These are phyloP conservation scores for Imbricaverruca yamaguchii DNA, from an alignment of 2,888 invertebrate genomes.

Conservation along the genomic window DNA sequence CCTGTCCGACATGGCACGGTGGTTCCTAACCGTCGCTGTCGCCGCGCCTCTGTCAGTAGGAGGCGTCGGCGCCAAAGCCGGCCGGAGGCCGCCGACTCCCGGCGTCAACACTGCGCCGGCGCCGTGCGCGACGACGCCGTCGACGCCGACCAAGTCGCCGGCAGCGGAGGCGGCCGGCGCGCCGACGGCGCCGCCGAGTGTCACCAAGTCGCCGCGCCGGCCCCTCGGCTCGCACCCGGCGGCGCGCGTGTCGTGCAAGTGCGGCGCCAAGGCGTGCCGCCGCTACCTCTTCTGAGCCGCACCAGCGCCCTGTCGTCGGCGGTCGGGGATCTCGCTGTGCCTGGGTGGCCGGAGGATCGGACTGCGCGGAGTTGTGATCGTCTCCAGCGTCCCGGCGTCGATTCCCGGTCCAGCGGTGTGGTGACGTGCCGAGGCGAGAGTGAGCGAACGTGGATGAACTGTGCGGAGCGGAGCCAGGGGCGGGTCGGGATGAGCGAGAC, in stretches of 20 bases:
- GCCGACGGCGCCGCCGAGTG: neutral
- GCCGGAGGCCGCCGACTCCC: neutral
- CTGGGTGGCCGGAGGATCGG: too few relatives aligned
- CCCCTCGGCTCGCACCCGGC: neutral
- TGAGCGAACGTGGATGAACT: too few relatives aligned
- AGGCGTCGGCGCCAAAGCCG: neutral
- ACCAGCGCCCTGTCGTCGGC: too few relatives aligned
- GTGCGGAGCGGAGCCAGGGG: too few relatives aligned
- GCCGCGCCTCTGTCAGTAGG: neutral
- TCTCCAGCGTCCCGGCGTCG: too few relatives aligned
- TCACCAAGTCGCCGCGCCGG: neutral
- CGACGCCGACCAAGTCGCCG: neutral
- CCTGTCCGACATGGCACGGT: too few relatives aligned
- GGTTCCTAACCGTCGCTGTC: too few relatives aligned
- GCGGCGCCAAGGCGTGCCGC: conserved; percentile 32
- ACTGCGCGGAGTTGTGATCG: too few relatives aligned
- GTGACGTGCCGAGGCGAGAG: too few relatives aligned
- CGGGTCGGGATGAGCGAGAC: too few relatives aligned
- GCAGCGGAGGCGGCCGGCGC: neutral
- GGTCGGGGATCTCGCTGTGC: too few relatives aligned
- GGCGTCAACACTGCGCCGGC: neutral
- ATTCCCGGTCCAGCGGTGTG: too few relatives aligned
- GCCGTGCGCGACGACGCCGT: neutral
- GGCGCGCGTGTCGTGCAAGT: conserved; percentile 25
- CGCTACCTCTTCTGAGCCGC: conserved; percentile 29